Percentiles rank a stretch among this genome's conserved stretches.
These are phyloP conservation scores for Mamestra configurata DNA, from an alignment of 1,140 invertebrate species.

Conservation along the genomic window DNA sequence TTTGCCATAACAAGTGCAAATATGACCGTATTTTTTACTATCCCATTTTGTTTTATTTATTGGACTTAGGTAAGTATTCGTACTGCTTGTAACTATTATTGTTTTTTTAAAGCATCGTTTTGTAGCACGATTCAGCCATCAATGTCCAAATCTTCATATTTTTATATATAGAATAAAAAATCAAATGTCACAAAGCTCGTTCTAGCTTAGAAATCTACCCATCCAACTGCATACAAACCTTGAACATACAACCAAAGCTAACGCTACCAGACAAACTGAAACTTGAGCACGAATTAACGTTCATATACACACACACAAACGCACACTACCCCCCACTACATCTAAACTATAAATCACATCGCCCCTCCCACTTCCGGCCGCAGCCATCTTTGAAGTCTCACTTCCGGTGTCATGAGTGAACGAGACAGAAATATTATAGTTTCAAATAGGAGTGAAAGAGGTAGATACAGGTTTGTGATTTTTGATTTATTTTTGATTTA, in stretches of 20 bases:
- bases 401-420: conserved; percentile 69
- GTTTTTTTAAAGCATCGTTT: too few relatives aligned
- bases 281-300: conserved; percentile 48
- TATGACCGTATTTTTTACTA: too few relatives aligned
- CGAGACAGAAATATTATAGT: conserved; percentile 58
- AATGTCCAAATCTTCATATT: too few relatives aligned
- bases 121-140: too few relatives aligned
- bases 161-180: too few relatives aligned
- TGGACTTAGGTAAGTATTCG: too few relatives aligned
- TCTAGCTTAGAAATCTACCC: not conserved
- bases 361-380: conserved; percentile 81
- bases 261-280: not conserved
- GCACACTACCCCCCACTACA: conserved; percentile 42
- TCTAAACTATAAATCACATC: conserved; percentile 80
- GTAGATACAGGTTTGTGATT: conserved; percentile 52
- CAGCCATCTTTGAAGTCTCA: conserved; percentile 85
- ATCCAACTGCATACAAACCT: not conserved
- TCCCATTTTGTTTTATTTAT: too few relatives aligned
- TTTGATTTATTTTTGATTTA: conserved; percentile 53
- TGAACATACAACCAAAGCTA: conserved; percentile 29
- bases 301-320: conserved; percentile 34
- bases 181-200: too few relatives aligned
- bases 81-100: too few relatives aligned
- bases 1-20: too few relatives aligned
- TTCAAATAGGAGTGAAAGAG: conserved; percentile 41